Evolutionary conservation across 23 tunicate genomes (phyloP).

Genomic region (Ascidia mentula): DNA sequence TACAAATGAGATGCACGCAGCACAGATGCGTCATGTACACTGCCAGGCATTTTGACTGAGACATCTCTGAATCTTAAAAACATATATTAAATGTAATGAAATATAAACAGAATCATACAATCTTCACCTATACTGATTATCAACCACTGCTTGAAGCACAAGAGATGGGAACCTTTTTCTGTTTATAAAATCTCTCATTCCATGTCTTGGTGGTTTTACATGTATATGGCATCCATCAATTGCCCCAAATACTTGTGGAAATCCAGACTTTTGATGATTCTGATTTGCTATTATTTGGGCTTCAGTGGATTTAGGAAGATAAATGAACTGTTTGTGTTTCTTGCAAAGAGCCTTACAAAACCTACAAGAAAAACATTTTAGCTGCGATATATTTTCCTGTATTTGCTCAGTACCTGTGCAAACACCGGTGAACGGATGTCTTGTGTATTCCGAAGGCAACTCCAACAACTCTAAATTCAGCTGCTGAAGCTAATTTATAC

Average conservation of each 20-base stretch:
- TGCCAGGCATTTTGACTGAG: slow-evolving; percentile 19
- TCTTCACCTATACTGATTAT: slow-evolving; percentile 31
- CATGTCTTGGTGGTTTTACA: slow-evolving; percentile 25
- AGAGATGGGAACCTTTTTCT: slow-evolving; percentile 23
- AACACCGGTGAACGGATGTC: no score
- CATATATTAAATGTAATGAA: no score
- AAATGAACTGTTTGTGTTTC: not conserved
- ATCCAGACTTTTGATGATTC: slow-evolving; percentile 12
- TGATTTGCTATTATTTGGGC: slow-evolving; percentile 16
- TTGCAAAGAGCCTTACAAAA: not conserved
- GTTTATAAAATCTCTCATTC: slow-evolving; percentile 25
- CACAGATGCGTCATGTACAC: slow-evolving; percentile 21
- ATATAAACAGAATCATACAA: no score
- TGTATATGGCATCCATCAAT: slow-evolving; percentile 46
- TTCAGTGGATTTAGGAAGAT: not conserved
- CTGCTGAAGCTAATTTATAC: slow-evolving; percentile 24
- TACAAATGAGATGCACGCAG: slow-evolving; percentile 7
- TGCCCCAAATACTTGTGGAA: slow-evolving; percentile 44
- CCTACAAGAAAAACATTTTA: not conserved
- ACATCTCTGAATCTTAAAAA: slow-evolving; percentile 8
- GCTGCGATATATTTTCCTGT: no score
- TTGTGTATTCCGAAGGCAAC: no score
- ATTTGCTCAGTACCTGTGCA: no score
- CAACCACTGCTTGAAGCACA: slow-evolving; percentile 42
- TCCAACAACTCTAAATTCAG: slow-evolving; percentile 32